Evolutionary conservation across 2,888 invertebrate species (phyloP).

Genomic region (Hetaerina titia): DNA sequence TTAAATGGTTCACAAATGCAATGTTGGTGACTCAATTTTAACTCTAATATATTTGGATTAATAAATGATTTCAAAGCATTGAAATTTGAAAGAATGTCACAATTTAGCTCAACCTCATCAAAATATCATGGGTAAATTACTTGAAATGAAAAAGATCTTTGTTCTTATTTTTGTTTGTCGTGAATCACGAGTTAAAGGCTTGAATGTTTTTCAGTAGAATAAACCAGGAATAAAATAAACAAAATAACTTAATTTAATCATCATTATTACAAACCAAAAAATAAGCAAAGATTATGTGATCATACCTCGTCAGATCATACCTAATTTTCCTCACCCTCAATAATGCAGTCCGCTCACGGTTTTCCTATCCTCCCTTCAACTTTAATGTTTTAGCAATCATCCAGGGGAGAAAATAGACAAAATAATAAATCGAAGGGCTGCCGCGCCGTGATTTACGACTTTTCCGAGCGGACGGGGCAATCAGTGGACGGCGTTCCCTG

Average conservation of each 20-base stretch:
- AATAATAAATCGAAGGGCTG: neutral
- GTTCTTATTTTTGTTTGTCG: neutral
- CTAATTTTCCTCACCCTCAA: neutral
- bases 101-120: no score
- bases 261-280: neutral
- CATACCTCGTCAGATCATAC: neutral
- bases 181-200: neutral
- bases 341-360: neutral
- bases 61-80: no score
- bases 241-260: neutral
- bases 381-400: constrained; percentile 27
- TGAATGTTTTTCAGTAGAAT: neutral
- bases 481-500: neutral
- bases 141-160: no score
- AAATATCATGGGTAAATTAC: no score
- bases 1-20: no score
- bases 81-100: no score
- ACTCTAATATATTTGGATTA: no score
- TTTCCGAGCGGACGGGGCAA: constrained; percentile 27
- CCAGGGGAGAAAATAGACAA: neutral
- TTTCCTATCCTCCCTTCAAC: neutral
- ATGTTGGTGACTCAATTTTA: no score
- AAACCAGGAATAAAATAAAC: neutral
- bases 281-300: neutral
- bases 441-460: constrained; percentile 36